Base-by-base conservation (phyloP, 2,888 invertebrate species). In the Acronicta alni region DNA sequence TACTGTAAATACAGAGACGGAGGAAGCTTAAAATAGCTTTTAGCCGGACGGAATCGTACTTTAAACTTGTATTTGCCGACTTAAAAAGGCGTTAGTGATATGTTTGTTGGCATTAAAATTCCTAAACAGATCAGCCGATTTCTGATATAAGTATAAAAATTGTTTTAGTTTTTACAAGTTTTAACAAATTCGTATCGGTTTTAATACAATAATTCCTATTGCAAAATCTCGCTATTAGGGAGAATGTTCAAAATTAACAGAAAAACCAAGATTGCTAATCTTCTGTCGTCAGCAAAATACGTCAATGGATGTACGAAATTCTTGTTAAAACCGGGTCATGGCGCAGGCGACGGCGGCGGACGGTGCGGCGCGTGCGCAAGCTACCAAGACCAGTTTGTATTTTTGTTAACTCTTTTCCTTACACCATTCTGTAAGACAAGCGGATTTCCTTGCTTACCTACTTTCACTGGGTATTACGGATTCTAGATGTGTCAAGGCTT, bases 311-410 rank as follows among this genome's bases (percentile, higher is more conserved):
- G 53, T 12, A 38, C 17, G 58, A 64, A 70, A 70, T 39, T 48
- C 47, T 55, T 20, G 44, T 18, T 16, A 38, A 54, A 68, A 68
- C 72, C 60, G 68, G 68, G 68, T 71, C 68, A 68, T 42, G 68
- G 68, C 54, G 54, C 30, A 23, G 4, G 32, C 46, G 17, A 20
- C 18, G 1, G 17, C 26, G 10, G 9, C 17, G 23, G 12, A 18
- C 16, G 16, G n/a, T 23, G 14, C 46, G 47, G 4, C 72, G 52
- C 72, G 67, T 71, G 60, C 68, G 68, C 68, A 71, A 12, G 41
- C 16, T 4, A 15, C 35, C 14, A 8, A n/a, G 20, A 23, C 63
- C 3, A 10, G 42, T 53, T 52, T 32, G 52, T 17, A 53, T 54
- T 53, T 51, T 58, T 41, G 35, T 9, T 12, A 41, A 37, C 32